Base-by-base conservation (phyloP, 2,888 invertebrate species). In the Dioctria rufipes region DNA sequence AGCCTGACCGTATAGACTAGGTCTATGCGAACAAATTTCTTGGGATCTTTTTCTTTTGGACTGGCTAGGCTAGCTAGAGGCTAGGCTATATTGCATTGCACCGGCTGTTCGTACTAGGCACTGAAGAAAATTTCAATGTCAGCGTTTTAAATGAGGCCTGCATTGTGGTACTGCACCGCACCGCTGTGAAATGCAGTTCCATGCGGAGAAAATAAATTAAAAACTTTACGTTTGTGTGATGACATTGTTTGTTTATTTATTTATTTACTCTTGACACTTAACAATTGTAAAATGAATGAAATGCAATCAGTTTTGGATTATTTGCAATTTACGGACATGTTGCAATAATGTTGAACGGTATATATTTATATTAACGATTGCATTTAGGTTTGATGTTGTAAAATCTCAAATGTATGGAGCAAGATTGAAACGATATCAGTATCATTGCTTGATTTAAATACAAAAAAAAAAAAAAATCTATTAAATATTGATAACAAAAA, bases 121-220 rank as follows among this genome's bases (percentile, higher is more conserved):
- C 67, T 67, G 42, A 42, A 49, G 67, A 67, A 67, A 43, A 43
- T 46, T 66, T 67, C 67, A 67, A 46, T 67, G 67, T 67, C 67
- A 67, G 67, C 67, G 67, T 43, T 67, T 67, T 67, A 67, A 67
- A 67, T 67, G 67, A 67, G 67, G 43, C 13, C 25, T 8, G 25
- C 67, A 11, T 66, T 43, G 66, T 63, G 63, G 25, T 8, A 5
- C 46, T 46, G 46, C 6, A 43, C 43, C 11, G 5, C 43, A 43
- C 25, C 25, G 25, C 25, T 25, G 25, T 25, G 25, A 25, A 25
- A 25, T 46, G 8, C 46, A 46, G 46, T 46, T 42, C 67, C 43
- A 42, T n/a, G 43, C 46, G 11, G 11, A 6, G 67, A 49, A 43
- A 25, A 42, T 42, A 46, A 67, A 67, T 67, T 67, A 46, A 67